Evolutionary conservation across 2,113 vertebrate species (phyloP), one percentile per base, ranked within the genome.

Genomic region (Sphaerodactylus townsendi): DNA sequence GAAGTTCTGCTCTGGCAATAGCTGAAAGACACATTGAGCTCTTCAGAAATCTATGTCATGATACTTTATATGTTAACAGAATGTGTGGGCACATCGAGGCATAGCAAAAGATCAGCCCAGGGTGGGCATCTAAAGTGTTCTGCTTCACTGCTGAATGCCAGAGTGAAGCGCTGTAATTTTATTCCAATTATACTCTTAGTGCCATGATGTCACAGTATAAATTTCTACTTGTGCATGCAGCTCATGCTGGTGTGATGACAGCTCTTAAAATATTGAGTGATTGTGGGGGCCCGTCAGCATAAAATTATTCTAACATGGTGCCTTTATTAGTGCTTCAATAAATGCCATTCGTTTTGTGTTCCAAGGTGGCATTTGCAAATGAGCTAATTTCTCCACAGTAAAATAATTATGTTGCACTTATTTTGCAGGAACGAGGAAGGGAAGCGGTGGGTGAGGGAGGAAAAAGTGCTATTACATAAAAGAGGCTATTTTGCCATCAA

Each of bases 241-340:
- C 95, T 96, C 95, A 96, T 96, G 95, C 93, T 95, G 95, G 93
- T 96, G 94, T 96, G 95, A 95, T 96, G 96, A 97, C 96, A 96
- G 96, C 94, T 96, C 94, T 96, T 97, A 97, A 97, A 97, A 97
- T 96, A 96, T 95, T 96, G 94, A 96, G 94, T 94, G 94, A 96
- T 96, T 96, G 94, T 95, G 93, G 94, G 89, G 94, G 89, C 94
- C 95, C 95, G 92, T 97, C 95, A 97, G 96, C 95, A 96, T 96
- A 96, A 96, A 96, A 96, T 96, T 97, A 96, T 96, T 97, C 95
- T 96, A 96, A 96, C 95, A 95, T 90, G 88, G 95, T 95, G 93
- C 95, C 95, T 96, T 97, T 96, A 96, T 96, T 96, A 97, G 92
- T 95, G 94, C 95, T 96, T 96, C 96, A 96, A 96, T 95, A 96